A percentile compares a stretch with the other conserved stretches of the same genome.
These are phyloP conservation scores for Cyphomyrus discorhynchus DNA, from an alignment of 2,113 vertebrate species.

Conservation along the genomic window DNA sequence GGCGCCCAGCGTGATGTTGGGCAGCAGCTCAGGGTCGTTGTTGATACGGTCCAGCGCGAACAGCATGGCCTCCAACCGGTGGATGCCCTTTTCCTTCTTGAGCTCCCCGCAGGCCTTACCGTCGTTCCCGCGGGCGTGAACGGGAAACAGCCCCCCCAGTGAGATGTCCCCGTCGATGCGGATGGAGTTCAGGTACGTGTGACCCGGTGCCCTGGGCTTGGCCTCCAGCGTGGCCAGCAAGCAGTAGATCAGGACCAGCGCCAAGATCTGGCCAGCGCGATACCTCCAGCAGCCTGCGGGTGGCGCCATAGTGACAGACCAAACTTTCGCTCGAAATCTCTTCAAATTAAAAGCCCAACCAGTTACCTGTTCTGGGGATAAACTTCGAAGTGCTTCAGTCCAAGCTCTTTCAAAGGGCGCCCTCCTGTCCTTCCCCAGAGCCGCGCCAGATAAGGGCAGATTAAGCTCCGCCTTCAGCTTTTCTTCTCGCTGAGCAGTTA, in stretches of 20 bases:
- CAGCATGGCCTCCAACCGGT: conserved; percentile 91
- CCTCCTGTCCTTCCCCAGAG: conserved; percentile 37
- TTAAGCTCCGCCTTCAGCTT: conserved; percentile 26
- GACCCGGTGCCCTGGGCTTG: conserved; percentile 77
- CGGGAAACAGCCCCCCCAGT: conserved; percentile 85
- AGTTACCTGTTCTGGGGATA: conserved; percentile 38
- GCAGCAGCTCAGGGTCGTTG: conserved; percentile 87
- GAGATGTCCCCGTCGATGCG: conserved; percentile 94
- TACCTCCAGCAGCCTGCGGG: conserved; percentile 38
- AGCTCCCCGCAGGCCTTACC: conserved; percentile 90
- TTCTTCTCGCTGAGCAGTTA: conserved; percentile 32
- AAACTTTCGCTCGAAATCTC: conserved; percentile 45
- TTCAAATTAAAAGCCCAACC: conserved; percentile 39
- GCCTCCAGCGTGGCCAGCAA: conserved; percentile 56
- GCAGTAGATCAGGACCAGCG: conserved; percentile 51
- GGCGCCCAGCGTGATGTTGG: conserved; percentile 90
- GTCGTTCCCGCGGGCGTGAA: conserved; percentile 77
- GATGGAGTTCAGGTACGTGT: conserved; percentile 91
- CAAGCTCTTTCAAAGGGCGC: conserved; percentile 45
- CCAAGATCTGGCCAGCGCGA: conserved; percentile 35
- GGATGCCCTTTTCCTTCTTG: conserved; percentile 95
- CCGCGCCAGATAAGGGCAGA: conserved; percentile 29
- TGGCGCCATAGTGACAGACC: conserved; percentile 51
- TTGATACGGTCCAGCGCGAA: conserved; percentile 93
- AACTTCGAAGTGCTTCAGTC: conserved; percentile 35